Conservation (phyloP, 1,140 invertebrate genomes). For the Ooceraea biroi region DNA sequence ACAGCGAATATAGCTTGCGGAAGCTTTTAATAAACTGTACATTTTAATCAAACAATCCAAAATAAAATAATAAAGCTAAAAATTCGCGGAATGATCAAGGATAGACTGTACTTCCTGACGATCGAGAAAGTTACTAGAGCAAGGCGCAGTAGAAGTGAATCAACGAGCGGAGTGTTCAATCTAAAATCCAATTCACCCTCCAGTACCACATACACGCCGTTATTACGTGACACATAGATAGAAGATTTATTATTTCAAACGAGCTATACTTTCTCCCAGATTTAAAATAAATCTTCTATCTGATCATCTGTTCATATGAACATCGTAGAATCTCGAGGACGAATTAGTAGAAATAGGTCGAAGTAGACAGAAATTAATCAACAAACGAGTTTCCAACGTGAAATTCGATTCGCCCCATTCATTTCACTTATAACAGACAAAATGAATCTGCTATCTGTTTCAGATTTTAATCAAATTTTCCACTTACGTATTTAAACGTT, state of each 20-base stretch:
- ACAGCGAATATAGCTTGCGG: background rate
- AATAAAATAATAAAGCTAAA: constrained; percentile 33
- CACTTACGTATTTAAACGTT: background rate
- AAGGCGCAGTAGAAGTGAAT: constrained; percentile 22
- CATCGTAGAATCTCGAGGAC: constrained; percentile 4
- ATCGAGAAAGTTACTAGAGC: constrained; percentile 24
- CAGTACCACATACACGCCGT: constrained; percentile 2
- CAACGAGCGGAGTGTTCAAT: constrained; percentile 47
- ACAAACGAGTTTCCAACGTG: constrained; percentile 3
- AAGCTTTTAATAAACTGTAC: background rate
- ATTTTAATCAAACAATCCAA: background rate
- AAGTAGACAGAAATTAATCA: background rate
- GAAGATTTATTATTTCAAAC: constrained; percentile 48
- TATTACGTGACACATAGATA: constrained; percentile 38
- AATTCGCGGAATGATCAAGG: constrained; percentile 6
- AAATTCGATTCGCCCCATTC: background rate
- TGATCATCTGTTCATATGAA: background rate
- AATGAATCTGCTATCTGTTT: background rate
- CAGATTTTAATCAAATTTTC: constrained; percentile 6
- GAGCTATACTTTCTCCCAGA: constrained; percentile 3
- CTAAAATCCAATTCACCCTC: constrained; percentile 48
- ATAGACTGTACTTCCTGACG: constrained; percentile 9
- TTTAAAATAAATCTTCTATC: constrained; percentile 23
- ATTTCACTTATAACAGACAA: background rate
- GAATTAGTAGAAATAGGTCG: background rate